Evolutionary conservation across 2,888 invertebrate genomes (phyloP).

Genomic region (Pogonocherus hispidulus): DNA sequence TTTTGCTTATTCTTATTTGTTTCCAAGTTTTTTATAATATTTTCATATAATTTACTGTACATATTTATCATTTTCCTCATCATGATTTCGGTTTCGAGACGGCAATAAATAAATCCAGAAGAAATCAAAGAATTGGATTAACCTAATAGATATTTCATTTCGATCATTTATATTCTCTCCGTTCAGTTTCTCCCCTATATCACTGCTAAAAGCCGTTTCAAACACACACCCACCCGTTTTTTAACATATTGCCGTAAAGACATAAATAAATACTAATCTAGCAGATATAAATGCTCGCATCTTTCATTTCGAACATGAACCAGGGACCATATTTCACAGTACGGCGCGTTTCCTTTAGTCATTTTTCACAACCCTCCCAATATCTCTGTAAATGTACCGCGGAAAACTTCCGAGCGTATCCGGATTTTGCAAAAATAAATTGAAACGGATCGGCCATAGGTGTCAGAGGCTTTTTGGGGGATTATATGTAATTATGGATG

Average conservation of each 20-base stretch:
- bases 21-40: no score
- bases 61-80: no score
- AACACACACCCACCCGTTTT: no score
- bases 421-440: constrained; percentile 31
- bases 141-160: no score
- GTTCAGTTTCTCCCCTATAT: no score
- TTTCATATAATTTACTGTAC: no score
- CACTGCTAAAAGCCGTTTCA: no score
- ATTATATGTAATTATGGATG: constrained; percentile 21
- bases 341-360: constrained; percentile 17
- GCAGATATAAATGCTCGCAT: constrained; percentile 19
- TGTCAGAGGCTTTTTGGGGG: constrained; percentile 12
- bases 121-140: no score
- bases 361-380: constrained; percentile 31
- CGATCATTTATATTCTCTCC: no score
- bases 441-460: constrained; percentile 18
- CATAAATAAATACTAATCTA: constrained; percentile 21
- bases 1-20: no score
- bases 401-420: constrained; percentile 20
- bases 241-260: constrained; percentile 15
- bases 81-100: no score
- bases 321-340: constrained; percentile 24
- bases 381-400: constrained; percentile 22
- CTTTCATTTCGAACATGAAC: constrained; percentile 18
- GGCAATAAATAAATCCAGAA: no score